Base-by-base conservation (phyloP, 2,888 invertebrate genomes). In the Tetragnatha montana region DNA sequence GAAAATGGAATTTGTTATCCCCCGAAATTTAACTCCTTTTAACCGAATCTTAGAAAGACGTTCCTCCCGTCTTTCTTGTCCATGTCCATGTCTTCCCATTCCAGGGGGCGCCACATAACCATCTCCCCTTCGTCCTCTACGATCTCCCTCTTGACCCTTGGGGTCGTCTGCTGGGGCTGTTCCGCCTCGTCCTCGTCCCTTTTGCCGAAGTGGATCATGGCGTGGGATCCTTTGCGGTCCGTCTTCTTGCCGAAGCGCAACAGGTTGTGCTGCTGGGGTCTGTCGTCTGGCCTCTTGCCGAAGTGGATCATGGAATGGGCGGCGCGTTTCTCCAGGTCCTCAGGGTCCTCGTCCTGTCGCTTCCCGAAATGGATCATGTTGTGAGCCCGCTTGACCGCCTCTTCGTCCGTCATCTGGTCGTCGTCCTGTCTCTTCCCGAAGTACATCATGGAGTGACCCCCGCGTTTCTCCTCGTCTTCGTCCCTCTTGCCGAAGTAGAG, bases 361-460 rank as follows among this genome's bases (percentile, higher is more conserved):
- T 90, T 90, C 0, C 91, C 91, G 22, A 91, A 91, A 50, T 91
- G 91, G 73, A 91, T 88, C 88, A 91, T 91, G 17, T 85, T 70
- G 21, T 91, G 91, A 10, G 84, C 75, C 14, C 49, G 68, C 70
- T 82, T 82, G 17, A 17, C 8, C 19, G 51, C 74, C 6, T 80
- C 73, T 12, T 60, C 60, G 14, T 87, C 87, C 1, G 22, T 17
- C 60, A 6, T 60, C 60, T 68, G 69, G n/a, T 47, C 78, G 12
- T 78, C 69, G 0, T 8, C 17, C 8, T 51, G 21, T 22, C 78
- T 10, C 22, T 78, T 78, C 12, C 78, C 78, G 78, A 78, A 76
- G 70, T 71, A 69, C 21, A 79, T 76, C 75, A 35, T 81, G 70
- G 70, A 22, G n/a, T 70, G 49, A 4, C 35, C 47, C 12, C 22